Conservation (phyloP, 1,140 invertebrate genomes). For the Drosophila nigrodunni region DNA sequence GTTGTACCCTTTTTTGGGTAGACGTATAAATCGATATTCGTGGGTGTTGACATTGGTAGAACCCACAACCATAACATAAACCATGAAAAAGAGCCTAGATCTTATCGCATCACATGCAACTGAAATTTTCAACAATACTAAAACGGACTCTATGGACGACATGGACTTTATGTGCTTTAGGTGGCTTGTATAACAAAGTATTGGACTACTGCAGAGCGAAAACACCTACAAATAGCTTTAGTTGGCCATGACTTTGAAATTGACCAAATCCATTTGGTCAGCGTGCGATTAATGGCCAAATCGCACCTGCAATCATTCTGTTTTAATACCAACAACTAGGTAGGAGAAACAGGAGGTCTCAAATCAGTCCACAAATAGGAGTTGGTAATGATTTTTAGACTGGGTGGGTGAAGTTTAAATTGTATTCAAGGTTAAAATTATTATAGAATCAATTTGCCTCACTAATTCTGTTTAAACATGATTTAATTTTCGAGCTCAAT, state of each 20-base stretch:
- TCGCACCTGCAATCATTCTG: constrained; percentile 8
- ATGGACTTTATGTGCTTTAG: too few species aligned
- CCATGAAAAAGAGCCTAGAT: constrained; percentile 57
- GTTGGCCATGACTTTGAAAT: constrained; percentile 43
- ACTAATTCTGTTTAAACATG: too few species aligned
- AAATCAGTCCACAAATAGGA: neutral
- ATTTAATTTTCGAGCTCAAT: too few species aligned
- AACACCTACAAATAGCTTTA: neutral
- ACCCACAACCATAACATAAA: constrained; percentile 29
- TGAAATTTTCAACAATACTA: constrained; percentile 51
- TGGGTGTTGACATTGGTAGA: constrained; percentile 56
- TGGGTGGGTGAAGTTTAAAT: too few species aligned
- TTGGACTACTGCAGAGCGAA: neutral
- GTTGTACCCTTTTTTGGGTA: neutral
- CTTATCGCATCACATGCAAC: constrained; percentile 58
- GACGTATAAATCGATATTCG: constrained; percentile 55
- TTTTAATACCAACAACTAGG: neutral
- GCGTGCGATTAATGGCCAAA: constrained; percentile 31
- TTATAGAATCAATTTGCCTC: neutral
- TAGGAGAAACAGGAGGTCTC: neutral
- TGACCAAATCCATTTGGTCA: constrained; percentile 18
- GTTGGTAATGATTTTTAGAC: constrained; percentile 1
- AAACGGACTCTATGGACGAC: neutral
- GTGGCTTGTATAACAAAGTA: constrained; percentile 3
- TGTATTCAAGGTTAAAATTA: too few species aligned